These are phyloP conservation scores for Menidia beryllina DNA, from an alignment of 2,113 vertebrate species.

Conservation along the genomic window DNA sequence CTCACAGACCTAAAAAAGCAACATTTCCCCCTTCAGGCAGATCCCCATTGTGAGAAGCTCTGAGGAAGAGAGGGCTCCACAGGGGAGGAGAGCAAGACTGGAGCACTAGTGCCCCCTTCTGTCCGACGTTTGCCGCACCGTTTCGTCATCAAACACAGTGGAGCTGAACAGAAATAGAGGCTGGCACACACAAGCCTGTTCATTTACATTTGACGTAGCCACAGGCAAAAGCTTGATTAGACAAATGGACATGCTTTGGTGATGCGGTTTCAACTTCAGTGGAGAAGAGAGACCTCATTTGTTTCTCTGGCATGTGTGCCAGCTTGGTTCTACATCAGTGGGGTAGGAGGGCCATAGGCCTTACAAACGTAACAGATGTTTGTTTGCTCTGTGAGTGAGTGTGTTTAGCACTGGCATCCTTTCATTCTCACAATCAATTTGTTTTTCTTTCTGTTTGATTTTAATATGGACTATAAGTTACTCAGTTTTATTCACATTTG, in stretches of 20 bases:
- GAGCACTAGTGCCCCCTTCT: conserved; percentile 96
- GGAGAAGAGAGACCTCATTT: conserved; percentile 74
- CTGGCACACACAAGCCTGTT: conserved; percentile 72
- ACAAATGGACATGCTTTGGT: conserved; percentile 79
- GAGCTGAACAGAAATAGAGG: conserved; percentile 71
- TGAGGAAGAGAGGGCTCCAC: conserved; percentile 85
- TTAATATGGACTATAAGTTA: conserved; percentile 37
- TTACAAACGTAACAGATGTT: conserved; percentile 75
- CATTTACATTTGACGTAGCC: conserved; percentile 75
- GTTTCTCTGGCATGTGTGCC: conserved; percentile 64
- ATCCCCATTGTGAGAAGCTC: conserved; percentile 84
- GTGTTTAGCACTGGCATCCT: conserved; percentile 50
- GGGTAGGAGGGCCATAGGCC: conserved; percentile 74
- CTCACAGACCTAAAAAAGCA: conserved; percentile 99
- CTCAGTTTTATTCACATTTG: conserved; percentile 26
- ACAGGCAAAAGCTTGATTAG: conserved; percentile 78
- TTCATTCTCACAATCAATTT: conserved; percentile 68
- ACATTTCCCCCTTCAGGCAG: conserved; percentile 91
- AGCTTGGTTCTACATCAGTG: conserved; percentile 75
- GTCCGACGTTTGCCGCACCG: conserved; percentile 43
- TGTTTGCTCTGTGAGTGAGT: conserved; percentile 70
- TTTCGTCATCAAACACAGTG: conserved; percentile 65
- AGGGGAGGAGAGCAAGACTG: conserved; percentile 82
- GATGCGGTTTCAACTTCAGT: conserved; percentile 80
- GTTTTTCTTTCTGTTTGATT: conserved; percentile 42